Base-by-base conservation (phyloP, 2,113 vertebrate species). In the Girardinichthys multiradiatus region DNA sequence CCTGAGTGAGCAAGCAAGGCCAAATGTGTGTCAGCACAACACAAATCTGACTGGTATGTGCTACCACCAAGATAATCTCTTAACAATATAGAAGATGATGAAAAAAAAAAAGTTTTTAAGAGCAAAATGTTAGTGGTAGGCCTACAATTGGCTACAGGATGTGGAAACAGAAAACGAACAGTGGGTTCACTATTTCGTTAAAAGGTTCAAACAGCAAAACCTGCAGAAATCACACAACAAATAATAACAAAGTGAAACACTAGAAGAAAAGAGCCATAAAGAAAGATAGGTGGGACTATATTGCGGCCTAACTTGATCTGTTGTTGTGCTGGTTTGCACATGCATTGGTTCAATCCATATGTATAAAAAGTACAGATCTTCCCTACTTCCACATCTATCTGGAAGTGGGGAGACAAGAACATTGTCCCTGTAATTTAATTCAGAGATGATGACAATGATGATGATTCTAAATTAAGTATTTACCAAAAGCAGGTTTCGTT, bases 351-450 rank as follows among this genome's bases (percentile, higher is more conserved):
- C 60, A 80, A n/a, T 24, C 35, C 17, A 0, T 33, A 69, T 26
- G 63, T 58, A 82, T 68, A 57, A 86, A 86, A 87, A 86, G 29
- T 70, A 72, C 45, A 76, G 61, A 87, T 86, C 51, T 35, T 39
- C 42, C 83, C 88, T 83, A 77, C 87, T 86, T 82, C 77, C 64
- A 51, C 70, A 33, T 76, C 70, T 59, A 82, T 90, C 76, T 81
- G 51, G n/a, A n/a, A n/a, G n/a, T n/a, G n/a, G n/a, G 78, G 63
- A 90, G 89, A 89, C 70, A 79, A 73, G 90, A 84, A 79, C 68
- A 70, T 70, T 76, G 67, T 82, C 86, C 85, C 85, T 91, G 83
- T 91, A 91, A 91, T 94, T 91, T 89, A 76, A 69, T 70, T 74
- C 74, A 73, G 33, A 84, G 77, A 88, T 87, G 80, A 76, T 83